Conservation (phyloP, 1,140 invertebrate species). For the Carcinoscorpius rotundicauda region DNA sequence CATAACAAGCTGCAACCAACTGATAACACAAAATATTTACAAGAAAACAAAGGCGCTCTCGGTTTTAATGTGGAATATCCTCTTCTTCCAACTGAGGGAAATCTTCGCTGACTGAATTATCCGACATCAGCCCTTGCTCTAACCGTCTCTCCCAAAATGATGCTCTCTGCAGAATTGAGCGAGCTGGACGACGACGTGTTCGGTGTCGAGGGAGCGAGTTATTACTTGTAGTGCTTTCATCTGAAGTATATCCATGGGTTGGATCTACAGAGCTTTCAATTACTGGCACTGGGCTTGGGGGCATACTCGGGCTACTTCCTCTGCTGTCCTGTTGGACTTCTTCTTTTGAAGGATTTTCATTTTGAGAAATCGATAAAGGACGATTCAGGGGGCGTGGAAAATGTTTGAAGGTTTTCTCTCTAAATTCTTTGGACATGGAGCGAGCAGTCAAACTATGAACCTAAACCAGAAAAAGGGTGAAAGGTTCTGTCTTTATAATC, state of each 20-base stretch:
- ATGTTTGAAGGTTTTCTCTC: constrained; percentile 44
- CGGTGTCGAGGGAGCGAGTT: constrained; percentile 4
- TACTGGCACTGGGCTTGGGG: too few species aligned
- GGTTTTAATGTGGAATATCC: constrained; percentile 10
- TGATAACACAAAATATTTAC: too few species aligned
- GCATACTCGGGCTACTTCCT: too few species aligned
- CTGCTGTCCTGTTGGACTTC: too few species aligned
- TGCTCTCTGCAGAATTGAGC: constrained; percentile 23
- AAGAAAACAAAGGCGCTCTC: background rate
- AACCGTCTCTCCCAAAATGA: constrained; percentile 27
- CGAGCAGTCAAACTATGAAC: constrained; percentile 70
- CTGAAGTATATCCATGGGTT: constrained; percentile 13
- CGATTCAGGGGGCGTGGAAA: constrained; percentile 24
- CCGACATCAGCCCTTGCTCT: constrained; percentile 21
- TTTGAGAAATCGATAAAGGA: constrained; percentile 19
- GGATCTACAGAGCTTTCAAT: too few species aligned
- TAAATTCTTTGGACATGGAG: constrained; percentile 57
- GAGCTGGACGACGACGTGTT: constrained; percentile 4
- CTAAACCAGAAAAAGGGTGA: constrained; percentile 28
- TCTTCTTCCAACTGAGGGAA: constrained; percentile 22
- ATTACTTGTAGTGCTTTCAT: constrained; percentile 20
- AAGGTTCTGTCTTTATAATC: too few species aligned
- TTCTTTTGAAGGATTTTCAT: too few species aligned
- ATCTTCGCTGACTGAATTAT: constrained; percentile 22
- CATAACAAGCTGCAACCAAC: too few species aligned